Evolutionary conservation across 2,797 vertebrate genomes (phyloP), one percentile per base, ranked within the genome.

Genomic region (Kryptolebias ocellatus): DNA sequence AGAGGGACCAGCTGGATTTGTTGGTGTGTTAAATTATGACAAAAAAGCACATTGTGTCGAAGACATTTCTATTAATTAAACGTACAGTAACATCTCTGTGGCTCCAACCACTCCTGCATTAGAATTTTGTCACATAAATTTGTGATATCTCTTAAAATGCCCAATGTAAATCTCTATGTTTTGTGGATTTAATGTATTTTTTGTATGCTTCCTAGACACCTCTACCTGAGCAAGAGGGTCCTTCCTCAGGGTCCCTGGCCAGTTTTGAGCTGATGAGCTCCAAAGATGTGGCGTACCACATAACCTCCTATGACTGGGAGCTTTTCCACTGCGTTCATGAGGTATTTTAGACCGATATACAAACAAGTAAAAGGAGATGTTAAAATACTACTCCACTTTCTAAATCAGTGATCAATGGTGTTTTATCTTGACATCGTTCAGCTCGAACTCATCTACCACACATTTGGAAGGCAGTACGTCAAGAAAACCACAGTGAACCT

Each of bases 211-310:
- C 80, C 9, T 56, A 99, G 98, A 94, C 92, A 29, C 96, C 98
- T 2, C 75, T 99, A 61, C 93, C 95, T 53, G 98, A 99, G 86
- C 98, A 99, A 87, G 97, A 98, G 74, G 97, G 97, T 45, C 96
- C 96, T 1, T 95, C 95, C 17, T 4, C 90, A 28, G 97, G 96
- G 24, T 95, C 96, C 12, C 81, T 97, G 78, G 89, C 93, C 81
- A 96, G 92, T 0, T 98, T 99, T 63, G 98, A 99, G 89, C 81
- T 99, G 85, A 98, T 98, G 97, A 98, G 98, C 90, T 99, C 98
- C 4, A 99, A 98, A 88, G 98, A 98, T 67, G 91, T 99, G 83
- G 98, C 97, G 3, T 95, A 96, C 83, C 96, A 98, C 82, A 95
- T 99, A 95, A 99, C 97, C 4, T 87, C 95, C 67, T 98, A 97